phyloP scores from a whole-genome alignment of 2,888 invertebrate genomes.

The Acleris cristana region DNA sequence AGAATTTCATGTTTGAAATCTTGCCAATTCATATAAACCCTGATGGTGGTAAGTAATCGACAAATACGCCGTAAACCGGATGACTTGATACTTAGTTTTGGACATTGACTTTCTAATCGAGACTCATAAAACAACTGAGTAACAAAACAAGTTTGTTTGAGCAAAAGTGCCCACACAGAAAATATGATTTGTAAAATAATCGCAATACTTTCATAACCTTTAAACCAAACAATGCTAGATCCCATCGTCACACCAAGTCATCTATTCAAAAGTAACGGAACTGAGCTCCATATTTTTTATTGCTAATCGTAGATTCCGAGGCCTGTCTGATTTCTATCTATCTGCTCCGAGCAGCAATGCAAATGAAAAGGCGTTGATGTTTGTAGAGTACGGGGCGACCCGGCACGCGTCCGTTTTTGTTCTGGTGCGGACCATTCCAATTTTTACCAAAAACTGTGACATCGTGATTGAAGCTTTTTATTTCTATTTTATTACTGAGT shows the following conservation, averaged over 20 bases:
- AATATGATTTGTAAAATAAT: too few relatives aligned
- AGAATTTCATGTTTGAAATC: too few relatives aligned
- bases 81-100: too few relatives aligned
- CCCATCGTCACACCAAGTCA: neutral
- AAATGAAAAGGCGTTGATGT: slow-evolving; percentile 52
- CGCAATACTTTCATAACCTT: too few relatives aligned
- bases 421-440: slow-evolving; percentile 59
- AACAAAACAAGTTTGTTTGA: too few relatives aligned
- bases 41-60: too few relatives aligned
- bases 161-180: too few relatives aligned
- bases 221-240: neutral
- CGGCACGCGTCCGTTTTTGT: slow-evolving; percentile 61
- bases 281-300: slow-evolving; percentile 10
- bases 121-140: too few relatives aligned
- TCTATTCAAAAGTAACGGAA: slow-evolving; percentile 19
- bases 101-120: too few relatives aligned
- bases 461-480: slow-evolving; percentile 35
- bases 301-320: slow-evolving; percentile 16
- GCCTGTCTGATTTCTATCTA: slow-evolving; percentile 23
- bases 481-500: neutral
- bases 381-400: slow-evolving; percentile 57
- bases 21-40: too few relatives aligned
- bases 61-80: too few relatives aligned
- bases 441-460: slow-evolving; percentile 56
- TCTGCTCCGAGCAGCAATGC: slow-evolving; percentile 17